Base-by-base conservation (phyloP, 1,140 invertebrate genomes). In the Bombus polaris region DNA sequence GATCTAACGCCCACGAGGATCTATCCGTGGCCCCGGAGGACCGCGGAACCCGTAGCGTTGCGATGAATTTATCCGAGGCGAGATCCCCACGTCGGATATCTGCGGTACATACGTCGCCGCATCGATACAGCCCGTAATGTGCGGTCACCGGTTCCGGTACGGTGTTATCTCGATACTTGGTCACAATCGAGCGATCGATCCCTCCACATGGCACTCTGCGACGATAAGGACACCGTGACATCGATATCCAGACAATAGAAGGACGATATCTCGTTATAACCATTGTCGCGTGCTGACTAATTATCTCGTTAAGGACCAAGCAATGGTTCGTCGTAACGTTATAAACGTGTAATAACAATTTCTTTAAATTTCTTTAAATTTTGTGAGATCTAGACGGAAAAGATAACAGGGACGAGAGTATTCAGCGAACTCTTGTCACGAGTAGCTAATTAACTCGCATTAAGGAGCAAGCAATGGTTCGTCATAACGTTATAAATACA, bases 1-100 rank as follows among this genome's bases (percentile, higher is more conserved):
- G 91, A 94, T 94, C 93, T 91, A 93, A 92, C 93, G 92, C 93
- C 94, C 87, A 94, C 87, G 73, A 87, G 71, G 81, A 74, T 79
- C 76, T 82, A 80, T 80, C 75, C 81, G 76, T 81, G 88, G 77
- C 68, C 70, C 70, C 22, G 35, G 59, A 77, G 65, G 28, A 73
- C 68, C 47, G 47, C 53, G 66, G 81, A 84, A 84, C 76, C 80
- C 75, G 81, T 80, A 76, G 77, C 73, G 70, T 70, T 75, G 37
- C 66, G 68, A 72, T 86, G 76, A 86, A 89, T 88, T 88, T 89
- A 88, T 86, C 83, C 81, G 72, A 35, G 59, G 59, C 39, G 77
- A 85, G 87, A 88, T 89, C 28, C 79, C 70, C 70, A 35, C 59
- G 59, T 25, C n/a, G 87, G 82, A 89, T 89, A 88, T 68, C 35